Evolutionary conservation across 2,888 invertebrate species (phyloP).

Genomic region (Boloria selene): DNA sequence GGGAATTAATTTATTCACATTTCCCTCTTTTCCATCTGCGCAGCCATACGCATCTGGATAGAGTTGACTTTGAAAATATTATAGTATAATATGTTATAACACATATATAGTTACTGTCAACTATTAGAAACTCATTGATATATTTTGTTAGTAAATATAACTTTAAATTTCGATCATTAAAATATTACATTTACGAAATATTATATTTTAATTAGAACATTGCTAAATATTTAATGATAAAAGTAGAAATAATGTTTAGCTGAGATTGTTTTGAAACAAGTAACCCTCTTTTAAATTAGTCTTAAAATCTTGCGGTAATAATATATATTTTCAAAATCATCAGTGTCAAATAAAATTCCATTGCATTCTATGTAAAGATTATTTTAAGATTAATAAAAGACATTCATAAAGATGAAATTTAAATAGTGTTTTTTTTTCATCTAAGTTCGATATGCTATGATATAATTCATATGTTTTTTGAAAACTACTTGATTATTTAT

Average conservation of each 20-base stretch:
- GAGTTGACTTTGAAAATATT: slow-evolving; percentile 11
- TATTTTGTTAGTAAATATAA: too few relatives aligned
- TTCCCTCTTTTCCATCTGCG: slow-evolving; percentile 32
- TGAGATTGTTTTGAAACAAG: too few relatives aligned
- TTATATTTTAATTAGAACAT: too few relatives aligned
- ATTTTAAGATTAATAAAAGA: too few relatives aligned
- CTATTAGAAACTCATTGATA: too few relatives aligned
- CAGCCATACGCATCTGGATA: slow-evolving; percentile 45
- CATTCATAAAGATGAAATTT: neutral
- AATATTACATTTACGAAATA: too few relatives aligned
- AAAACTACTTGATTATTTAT: neutral
- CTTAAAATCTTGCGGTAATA: too few relatives aligned
- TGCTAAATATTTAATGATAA: too few relatives aligned
- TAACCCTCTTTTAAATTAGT: too few relatives aligned
- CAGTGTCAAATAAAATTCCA: slow-evolving; percentile 8
- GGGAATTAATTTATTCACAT: slow-evolving; percentile 24
- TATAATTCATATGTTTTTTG: neutral
- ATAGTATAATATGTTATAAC: neutral
- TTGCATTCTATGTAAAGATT: neutral
- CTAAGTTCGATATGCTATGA: slow-evolving; percentile 11
- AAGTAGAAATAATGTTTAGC: too few relatives aligned
- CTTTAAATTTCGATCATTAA: too few relatives aligned
- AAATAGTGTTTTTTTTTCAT: neutral
- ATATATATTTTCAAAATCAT: slow-evolving; percentile 15
- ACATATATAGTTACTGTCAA: neutral